These are phyloP conservation scores for Abrostola triplasia DNA, from an alignment of 2,888 invertebrate genomes.

Conservation along the genomic window DNA sequence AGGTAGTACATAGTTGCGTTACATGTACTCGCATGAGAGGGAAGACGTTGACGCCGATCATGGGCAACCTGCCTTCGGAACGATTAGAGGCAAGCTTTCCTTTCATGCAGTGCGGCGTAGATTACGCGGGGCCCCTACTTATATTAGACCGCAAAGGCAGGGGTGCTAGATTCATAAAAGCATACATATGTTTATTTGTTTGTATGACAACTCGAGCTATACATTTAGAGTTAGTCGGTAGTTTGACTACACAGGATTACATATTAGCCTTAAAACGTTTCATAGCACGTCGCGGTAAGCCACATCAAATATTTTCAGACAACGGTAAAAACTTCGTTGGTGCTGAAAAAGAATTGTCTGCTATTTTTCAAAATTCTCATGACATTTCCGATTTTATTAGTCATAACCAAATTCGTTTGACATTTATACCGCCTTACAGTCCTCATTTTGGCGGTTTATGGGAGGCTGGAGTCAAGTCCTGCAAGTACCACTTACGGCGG, in stretches of 20 bases:
- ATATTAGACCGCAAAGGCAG: constrained; percentile 13
- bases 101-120: constrained; percentile 10
- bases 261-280: constrained; percentile 18
- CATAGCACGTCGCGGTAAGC: constrained; percentile 22
- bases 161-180: constrained; percentile 3
- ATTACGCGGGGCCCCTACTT: constrained; percentile 10
- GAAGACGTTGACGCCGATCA: not conserved
- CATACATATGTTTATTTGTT: constrained; percentile 14
- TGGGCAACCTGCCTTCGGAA: constrained; percentile 16
- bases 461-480: too few species aligned
- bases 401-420: constrained; percentile 11
- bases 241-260: constrained; percentile 9
- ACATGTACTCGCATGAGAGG: constrained; percentile 11
- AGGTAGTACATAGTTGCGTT: constrained; percentile 8
- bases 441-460: constrained; percentile 27
- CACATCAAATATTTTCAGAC: constrained; percentile 18
- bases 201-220: constrained; percentile 2
- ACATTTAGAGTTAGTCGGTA: constrained; percentile 11
- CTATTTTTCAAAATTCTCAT: too few species aligned
- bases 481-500: constrained; percentile 18
- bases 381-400: constrained; percentile 5
- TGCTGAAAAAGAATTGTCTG: constrained; percentile 9
- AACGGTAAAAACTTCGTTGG: constrained; percentile 21
- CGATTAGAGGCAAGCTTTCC: constrained; percentile 1
- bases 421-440: constrained; percentile 13